Evolutionary conservation across 2,888 invertebrate genomes (phyloP).

Genomic region (Bellardia bayeri): DNA sequence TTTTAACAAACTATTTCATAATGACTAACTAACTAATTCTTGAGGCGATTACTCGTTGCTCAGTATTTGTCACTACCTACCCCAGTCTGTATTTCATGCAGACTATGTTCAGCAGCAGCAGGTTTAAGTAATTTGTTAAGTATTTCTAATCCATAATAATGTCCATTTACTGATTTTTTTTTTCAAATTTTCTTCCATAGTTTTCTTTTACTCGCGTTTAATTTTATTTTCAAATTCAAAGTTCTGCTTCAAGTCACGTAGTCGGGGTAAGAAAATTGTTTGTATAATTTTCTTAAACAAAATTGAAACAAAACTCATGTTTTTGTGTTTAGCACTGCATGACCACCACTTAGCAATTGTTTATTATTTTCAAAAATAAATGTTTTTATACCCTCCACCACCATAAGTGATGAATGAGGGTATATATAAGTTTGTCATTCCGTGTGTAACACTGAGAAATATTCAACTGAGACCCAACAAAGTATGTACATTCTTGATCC

Average conservation of each 20-base stretch:
- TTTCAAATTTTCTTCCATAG: neutral
- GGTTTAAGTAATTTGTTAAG: neutral
- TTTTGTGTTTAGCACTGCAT: too few species aligned
- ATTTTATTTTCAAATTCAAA: slow-evolving; percentile 8
- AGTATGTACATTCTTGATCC: too few species aligned
- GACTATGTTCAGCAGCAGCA: neutral
- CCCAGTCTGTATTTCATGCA: too few species aligned
- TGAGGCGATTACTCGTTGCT: too few species aligned
- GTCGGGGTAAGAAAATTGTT: neutral
- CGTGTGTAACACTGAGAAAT: too few species aligned
- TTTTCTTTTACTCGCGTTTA: neutral
- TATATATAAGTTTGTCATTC: too few species aligned
- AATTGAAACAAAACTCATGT: neutral
- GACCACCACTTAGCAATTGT: neutral
- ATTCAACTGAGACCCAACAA: too few species aligned
- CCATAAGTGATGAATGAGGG: too few species aligned
- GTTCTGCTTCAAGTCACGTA: slow-evolving; percentile 28
- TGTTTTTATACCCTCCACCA: too few species aligned
- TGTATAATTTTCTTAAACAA: slow-evolving; percentile 2
- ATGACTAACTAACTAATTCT: too few species aligned
- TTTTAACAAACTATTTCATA: too few species aligned
- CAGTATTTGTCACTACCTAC: too few species aligned
- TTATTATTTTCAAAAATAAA: neutral
- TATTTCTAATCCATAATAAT: slow-evolving; percentile 13
- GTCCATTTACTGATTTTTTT: slow-evolving; percentile 9